Conservation (phyloP, 2,113 vertebrate species). For the Myanophis thanlyinensis region DNA sequence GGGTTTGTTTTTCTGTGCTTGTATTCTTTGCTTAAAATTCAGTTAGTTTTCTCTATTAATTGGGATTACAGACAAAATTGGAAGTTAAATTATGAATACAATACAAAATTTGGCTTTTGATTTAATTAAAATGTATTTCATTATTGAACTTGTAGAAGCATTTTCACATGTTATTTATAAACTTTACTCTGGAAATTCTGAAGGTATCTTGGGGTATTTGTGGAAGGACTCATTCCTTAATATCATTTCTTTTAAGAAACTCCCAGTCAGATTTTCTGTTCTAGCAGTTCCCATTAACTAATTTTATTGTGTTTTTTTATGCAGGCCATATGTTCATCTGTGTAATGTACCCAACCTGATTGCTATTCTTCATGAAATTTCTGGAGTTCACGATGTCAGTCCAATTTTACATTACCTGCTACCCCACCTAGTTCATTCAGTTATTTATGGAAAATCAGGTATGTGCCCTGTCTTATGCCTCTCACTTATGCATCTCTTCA, state of each 20-base stretch:
- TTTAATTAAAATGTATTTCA: background rate
- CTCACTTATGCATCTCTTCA: background rate
- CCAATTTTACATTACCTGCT: slow-evolving; percentile 85
- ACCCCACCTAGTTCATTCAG: slow-evolving; percentile 76
- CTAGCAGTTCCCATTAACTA: background rate
- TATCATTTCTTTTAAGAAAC: background rate
- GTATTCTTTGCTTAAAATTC: background rate
- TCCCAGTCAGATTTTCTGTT: no score
- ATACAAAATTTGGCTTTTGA: background rate
- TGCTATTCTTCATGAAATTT: slow-evolving; percentile 74
- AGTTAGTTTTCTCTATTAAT: background rate
- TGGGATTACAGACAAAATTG: background rate
- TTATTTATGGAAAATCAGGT: slow-evolving; percentile 64
- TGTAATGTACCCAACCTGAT: slow-evolving; percentile 74
- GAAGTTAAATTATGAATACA: background rate
- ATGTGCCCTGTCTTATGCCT: background rate
- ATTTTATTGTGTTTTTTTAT: background rate
- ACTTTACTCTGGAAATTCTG: background rate
- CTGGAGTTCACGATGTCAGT: slow-evolving; percentile 75
- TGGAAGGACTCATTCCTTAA: background rate
- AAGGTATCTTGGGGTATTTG: background rate
- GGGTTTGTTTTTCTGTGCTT: background rate
- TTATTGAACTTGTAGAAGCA: background rate
- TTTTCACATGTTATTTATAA: background rate
- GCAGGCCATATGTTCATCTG: slow-evolving; percentile 78